Conservation (phyloP, 1,140 invertebrate genomes). For the Steinernema khuongi region DNA sequence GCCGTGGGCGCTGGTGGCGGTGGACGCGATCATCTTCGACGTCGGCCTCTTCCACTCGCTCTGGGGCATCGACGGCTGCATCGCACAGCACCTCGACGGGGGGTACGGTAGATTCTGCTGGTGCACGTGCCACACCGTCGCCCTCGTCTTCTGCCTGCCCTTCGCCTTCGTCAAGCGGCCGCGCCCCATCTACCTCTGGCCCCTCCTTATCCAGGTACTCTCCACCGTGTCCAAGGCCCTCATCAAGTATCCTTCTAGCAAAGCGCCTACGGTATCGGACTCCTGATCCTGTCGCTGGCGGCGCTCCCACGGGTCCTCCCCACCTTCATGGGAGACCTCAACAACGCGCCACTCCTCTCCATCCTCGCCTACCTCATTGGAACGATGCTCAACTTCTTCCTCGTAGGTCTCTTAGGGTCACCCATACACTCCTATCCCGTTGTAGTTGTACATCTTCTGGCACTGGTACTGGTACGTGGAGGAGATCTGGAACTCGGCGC, state of each 20-base stretch:
- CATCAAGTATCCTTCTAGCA: constrained; percentile 39
- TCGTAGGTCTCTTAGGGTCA: constrained; percentile 38
- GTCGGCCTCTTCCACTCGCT: constrained; percentile 52
- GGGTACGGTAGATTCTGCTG: constrained; percentile 38
- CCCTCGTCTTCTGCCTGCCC: constrained; percentile 47
- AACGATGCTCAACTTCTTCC: constrained; percentile 51
- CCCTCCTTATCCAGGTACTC: constrained; percentile 50
- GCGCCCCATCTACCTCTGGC: constrained; percentile 48
- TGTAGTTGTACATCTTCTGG: constrained; percentile 53
- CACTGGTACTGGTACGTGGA: constrained; percentile 57
- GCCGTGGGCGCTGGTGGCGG: constrained; percentile 38
- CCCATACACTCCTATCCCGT: neutral
- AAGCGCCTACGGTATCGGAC: constrained; percentile 53
- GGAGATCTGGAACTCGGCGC: constrained; percentile 42
- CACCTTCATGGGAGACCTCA: constrained; percentile 49
- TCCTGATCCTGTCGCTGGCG: constrained; percentile 49
- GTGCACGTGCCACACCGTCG: constrained; percentile 47
- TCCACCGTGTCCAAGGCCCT: neutral
- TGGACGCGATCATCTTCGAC: constrained; percentile 56
- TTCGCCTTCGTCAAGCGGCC: constrained; percentile 49
- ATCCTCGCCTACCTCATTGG: constrained; percentile 51
- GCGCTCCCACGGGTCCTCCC: constrained; percentile 49
- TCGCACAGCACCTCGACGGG: constrained; percentile 54
- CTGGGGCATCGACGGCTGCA: constrained; percentile 56
- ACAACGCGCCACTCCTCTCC: constrained; percentile 46